These are phyloP conservation scores for Ageneiosus marmoratus DNA, from an alignment of 2,113 vertebrate genomes.

Conservation along the genomic window DNA sequence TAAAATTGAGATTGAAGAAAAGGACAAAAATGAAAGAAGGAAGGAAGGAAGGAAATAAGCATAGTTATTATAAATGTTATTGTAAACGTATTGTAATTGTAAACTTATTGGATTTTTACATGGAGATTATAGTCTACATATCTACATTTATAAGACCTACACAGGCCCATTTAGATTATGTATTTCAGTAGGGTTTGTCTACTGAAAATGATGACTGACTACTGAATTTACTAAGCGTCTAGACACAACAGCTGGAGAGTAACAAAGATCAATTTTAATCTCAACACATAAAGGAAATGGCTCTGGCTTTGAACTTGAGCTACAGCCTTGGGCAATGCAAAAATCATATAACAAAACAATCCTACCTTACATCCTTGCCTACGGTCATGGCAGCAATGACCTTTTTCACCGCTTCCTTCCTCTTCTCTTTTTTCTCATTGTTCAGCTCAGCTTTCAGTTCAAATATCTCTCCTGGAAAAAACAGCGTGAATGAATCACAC, in stretches of 20 bases:
- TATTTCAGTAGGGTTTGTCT: background rate
- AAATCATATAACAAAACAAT: background rate
- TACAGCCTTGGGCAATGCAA: background rate
- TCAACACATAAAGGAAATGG: conserved; percentile 7
- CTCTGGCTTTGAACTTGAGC: background rate
- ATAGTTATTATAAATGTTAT: too few species aligned
- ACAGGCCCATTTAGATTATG: background rate
- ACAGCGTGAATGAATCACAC: background rate
- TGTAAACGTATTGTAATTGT: too few species aligned
- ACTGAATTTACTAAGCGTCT: background rate
- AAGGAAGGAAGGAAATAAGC: too few species aligned
- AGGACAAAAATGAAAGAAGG: too few species aligned
- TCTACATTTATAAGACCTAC: background rate
- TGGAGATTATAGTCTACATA: too few species aligned
- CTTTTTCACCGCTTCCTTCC: conserved; percentile 97
- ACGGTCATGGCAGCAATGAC: conserved; percentile 98
- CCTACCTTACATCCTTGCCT: conserved; percentile 96
- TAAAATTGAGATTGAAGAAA: too few species aligned
- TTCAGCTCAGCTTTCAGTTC: conserved; percentile 97
- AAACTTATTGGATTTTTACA: too few species aligned
- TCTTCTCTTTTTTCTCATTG: conserved; percentile 98
- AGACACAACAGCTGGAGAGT: background rate
- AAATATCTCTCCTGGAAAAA: conserved; percentile 90
- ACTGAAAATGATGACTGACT: background rate
- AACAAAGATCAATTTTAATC: background rate